Evolutionary conservation across 2,888 invertebrate species (phyloP), one percentile per base, ranked within the genome.

Genomic region (Eupithecia subumbrata): DNA sequence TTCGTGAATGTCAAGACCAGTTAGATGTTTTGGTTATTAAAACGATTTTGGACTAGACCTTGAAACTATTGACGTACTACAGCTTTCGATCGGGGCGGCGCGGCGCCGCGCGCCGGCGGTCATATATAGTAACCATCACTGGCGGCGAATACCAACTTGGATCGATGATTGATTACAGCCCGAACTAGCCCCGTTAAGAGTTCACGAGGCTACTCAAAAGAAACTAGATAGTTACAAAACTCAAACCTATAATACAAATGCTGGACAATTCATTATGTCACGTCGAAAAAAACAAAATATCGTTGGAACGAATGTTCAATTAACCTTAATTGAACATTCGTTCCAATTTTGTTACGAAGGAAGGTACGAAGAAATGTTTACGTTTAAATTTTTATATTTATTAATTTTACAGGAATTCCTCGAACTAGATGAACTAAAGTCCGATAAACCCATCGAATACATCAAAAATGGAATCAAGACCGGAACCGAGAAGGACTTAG

Each of bases 401-500:
- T n/a, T 3, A n/a, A n/a, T 14, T 72, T 84, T 86, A 52, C 80
- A 95, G 94, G 92, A 95, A 74, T 95, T 95, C 80, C 84, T 95
- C 69, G 77, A 87, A 66, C 85, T 95, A 75, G 95, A 94, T 60
- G 95, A 95, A 82, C 78, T 93, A 60, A 86, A 89, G 68, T 81
- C 88, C 4, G 79, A 83, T 0, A 89, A 90, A 76, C 82, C 83
- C 56, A 83, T 83, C 14, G 87, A 89, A 48, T 70, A 81, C n/a
- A 82, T 86, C 16, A 85, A 86, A 48, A 77, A 87, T 43, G 78
- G 80, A 1, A 79, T 86, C 12, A 76, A 88, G 11, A 88, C 84
- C 34, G 90, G 90, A 71, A 90, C 91, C 74, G 91, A 89, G 9
- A 89, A 89, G 72, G 66, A 67, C 37, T 30, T 67, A 37, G 66